Conservation (phyloP, 2,797 vertebrate genomes). For the Muraenolepis orangiensis region DNA sequence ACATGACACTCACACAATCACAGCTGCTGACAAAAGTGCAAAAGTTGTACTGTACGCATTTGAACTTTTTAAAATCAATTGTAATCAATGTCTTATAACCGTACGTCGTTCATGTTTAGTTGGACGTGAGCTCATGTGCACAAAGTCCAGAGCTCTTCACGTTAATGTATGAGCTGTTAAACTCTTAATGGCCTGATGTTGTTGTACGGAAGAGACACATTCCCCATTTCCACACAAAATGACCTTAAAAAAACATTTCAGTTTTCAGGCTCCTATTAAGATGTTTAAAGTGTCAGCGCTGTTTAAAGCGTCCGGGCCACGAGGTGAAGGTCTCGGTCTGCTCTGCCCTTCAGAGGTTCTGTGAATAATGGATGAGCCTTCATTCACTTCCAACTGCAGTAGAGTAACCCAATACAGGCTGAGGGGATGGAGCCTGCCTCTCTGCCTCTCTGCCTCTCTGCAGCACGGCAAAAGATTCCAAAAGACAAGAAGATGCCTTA, state of each 20-base stretch:
- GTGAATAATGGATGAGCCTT: constrained; percentile 76
- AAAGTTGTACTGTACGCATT: neutral
- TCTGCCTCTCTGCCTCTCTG: constrained; percentile 1
- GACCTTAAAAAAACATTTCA: neutral
- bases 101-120: neutral
- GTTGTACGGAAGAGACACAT: neutral
- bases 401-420: constrained; percentile 67
- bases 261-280: constrained; percentile 8
- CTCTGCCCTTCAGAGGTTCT: constrained; percentile 59
- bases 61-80: neutral
- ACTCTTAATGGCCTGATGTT: neutral
- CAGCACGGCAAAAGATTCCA: neutral
- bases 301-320: constrained; percentile 7
- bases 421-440: constrained; percentile 21
- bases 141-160: neutral
- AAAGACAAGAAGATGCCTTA: neutral
- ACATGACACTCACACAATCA: neutral
- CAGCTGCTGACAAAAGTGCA: neutral
- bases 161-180: constrained; percentile 1
- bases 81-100: neutral
- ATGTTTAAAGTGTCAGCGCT: constrained; percentile 5
- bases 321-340: constrained; percentile 38
- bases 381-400: constrained; percentile 68
- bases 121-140: neutral
- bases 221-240: neutral